Conservation (phyloP, 1,140 invertebrate species). For the Drosophila pectinifera region DNA sequence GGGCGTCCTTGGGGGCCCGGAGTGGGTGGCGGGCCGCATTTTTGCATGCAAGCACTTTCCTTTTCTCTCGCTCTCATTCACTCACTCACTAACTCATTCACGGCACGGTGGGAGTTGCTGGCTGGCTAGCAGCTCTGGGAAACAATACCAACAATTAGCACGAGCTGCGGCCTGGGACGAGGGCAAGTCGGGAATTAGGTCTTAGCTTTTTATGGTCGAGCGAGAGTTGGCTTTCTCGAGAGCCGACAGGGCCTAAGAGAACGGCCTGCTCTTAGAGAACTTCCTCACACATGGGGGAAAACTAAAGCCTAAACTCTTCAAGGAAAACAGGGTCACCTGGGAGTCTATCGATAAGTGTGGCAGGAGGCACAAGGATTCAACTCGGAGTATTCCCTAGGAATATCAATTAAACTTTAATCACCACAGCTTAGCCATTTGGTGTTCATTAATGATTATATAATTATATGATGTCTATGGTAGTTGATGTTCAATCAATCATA, state of each 20-base stretch:
- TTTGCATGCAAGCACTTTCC: slow-evolving; percentile 77
- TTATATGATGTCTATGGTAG: too few species aligned
- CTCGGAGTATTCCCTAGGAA: too few species aligned
- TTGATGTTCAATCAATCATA: too few species aligned
- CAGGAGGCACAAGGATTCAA: background rate
- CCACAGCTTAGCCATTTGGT: too few species aligned
- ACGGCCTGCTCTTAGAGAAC: slow-evolving; percentile 12
- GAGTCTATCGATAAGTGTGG: slow-evolving; percentile 21
- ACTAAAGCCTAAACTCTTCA: slow-evolving; percentile 6
- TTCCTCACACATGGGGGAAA: background rate
- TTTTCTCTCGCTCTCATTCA: slow-evolving; percentile 53
- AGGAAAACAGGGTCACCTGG: slow-evolving; percentile 11
- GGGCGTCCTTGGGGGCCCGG: slow-evolving; percentile 20
- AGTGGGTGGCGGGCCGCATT: slow-evolving; percentile 36
- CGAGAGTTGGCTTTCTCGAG: slow-evolving; percentile 28
- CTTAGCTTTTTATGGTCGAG: slow-evolving; percentile 45
- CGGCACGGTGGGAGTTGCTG: slow-evolving; percentile 54
- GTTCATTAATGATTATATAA: too few species aligned
- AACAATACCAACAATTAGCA: slow-evolving; percentile 54
- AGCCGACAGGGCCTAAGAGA: slow-evolving; percentile 30
- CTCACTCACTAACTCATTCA: slow-evolving; percentile 7
- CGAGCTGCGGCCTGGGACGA: slow-evolving; percentile 20
- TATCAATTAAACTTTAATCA: too few species aligned
- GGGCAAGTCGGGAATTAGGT: slow-evolving; percentile 50
- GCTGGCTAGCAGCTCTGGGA: slow-evolving; percentile 11